A percentile compares a stretch with the other conserved stretches of the same genome.
These are phyloP conservation scores for Drosophila murphyi DNA, from an alignment of 1,140 invertebrate genomes.

Conservation along the genomic window DNA sequence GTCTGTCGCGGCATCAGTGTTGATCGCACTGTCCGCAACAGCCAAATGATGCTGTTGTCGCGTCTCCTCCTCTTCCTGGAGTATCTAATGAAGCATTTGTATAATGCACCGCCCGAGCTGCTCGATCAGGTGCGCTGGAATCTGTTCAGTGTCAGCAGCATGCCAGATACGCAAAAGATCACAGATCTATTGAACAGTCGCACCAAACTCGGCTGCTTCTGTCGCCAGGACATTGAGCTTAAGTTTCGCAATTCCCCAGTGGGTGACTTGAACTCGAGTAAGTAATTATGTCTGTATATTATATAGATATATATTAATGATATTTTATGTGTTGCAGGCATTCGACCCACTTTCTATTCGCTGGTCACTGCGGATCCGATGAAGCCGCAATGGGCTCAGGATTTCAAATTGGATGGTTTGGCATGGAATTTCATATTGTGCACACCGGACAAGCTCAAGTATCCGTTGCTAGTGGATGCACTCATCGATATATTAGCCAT, in stretches of 20 bases:
- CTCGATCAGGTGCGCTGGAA: slow-evolving; percentile 89
- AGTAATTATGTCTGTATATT: slow-evolving; percentile 3
- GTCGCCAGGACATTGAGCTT: slow-evolving; percentile 90
- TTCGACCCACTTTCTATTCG: slow-evolving; percentile 83
- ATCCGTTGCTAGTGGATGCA: slow-evolving; percentile 93
- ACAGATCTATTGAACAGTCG: slow-evolving; percentile 74
- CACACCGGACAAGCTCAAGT: slow-evolving; percentile 95
- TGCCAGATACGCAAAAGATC: slow-evolving; percentile 75
- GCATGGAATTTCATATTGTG: slow-evolving; percentile 97
- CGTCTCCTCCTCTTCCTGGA: slow-evolving; percentile 95
- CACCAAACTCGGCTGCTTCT: slow-evolving; percentile 75
- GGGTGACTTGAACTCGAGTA: slow-evolving; percentile 66
- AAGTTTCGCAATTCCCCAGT: slow-evolving; percentile 88
- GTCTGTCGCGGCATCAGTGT: slow-evolving; percentile 86
- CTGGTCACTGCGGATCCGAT: slow-evolving; percentile 63
- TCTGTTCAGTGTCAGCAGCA: slow-evolving; percentile 80
- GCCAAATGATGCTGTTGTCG: slow-evolving; percentile 92
- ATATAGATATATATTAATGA: not conserved
- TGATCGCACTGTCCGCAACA: slow-evolving; percentile 85
- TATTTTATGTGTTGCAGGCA: slow-evolving; percentile 41
- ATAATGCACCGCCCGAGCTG: slow-evolving; percentile 92
- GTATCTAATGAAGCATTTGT: slow-evolving; percentile 97
- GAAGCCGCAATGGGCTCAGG: slow-evolving; percentile 86
- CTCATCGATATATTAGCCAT: slow-evolving; percentile 92
- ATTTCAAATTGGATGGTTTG: slow-evolving; percentile 95